Conservation (phyloP, 2,797 vertebrate species). For the Syngnathus rostellatus region DNA sequence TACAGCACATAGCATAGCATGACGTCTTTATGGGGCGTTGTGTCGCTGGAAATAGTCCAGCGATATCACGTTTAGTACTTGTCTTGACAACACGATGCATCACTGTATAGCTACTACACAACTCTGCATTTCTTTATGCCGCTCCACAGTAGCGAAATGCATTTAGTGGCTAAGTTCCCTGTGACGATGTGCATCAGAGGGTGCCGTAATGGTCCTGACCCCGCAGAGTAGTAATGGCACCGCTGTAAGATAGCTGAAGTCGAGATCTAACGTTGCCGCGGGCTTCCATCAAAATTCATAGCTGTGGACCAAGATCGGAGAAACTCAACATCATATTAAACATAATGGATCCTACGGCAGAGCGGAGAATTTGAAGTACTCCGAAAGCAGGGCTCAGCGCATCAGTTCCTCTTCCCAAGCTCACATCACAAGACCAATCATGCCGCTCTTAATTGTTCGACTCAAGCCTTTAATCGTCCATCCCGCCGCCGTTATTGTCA, state of each 20-base stretch:
- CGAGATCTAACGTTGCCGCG: conserved; percentile 29
- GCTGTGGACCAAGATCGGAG: conserved; percentile 43
- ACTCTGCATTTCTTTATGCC: conserved; percentile 15
- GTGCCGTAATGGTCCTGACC: conserved; percentile 34
- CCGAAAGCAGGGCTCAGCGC: conserved; percentile 6
- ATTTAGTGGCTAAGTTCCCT: conserved; percentile 21
- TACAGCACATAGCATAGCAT: neutral
- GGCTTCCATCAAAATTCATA: conserved; percentile 62
- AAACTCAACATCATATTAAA: conserved; percentile 50
- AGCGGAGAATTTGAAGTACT: conserved; percentile 10
- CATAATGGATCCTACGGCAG: conserved; percentile 36
- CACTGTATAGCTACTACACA: neutral
- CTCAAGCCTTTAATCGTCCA: conserved; percentile 39
- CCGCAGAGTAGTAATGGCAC: conserved; percentile 46
- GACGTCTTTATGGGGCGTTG: neutral
- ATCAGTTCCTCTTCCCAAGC: conserved; percentile 12
- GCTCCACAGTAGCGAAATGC: conserved; percentile 8
- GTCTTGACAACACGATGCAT: neutral
- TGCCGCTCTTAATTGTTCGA: conserved; percentile 36
- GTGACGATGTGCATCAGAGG: conserved; percentile 26
- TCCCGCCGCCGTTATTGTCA: conserved; percentile 31
- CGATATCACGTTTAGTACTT: neutral
- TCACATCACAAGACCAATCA: conserved; percentile 26
- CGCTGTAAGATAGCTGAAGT: conserved; percentile 35
- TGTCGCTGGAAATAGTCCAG: neutral